A percentile compares a stretch with the other conserved stretches of the same genome.
phyloP scores from a whole-genome alignment of 2,888 invertebrate genomes.

The Lobophora halterata region DNA sequence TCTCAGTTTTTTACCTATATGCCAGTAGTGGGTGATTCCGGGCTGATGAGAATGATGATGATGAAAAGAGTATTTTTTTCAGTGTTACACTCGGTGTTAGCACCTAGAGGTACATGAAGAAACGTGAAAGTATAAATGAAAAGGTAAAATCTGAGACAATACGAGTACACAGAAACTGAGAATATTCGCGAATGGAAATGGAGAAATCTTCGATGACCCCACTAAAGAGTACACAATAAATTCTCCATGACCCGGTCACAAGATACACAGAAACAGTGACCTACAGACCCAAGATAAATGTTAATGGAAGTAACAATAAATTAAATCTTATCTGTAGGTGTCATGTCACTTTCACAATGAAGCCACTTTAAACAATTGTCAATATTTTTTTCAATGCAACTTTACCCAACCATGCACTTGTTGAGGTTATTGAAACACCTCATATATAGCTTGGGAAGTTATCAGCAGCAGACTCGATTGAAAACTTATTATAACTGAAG shows the following conservation, averaged over 20 bases:
- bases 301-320: conserved; percentile 14
- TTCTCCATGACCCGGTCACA: conserved; percentile 1
- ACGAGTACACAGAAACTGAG: no score
- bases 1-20: no score
- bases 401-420: conserved; percentile 1
- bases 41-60: no score
- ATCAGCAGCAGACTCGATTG: conserved; percentile 3
- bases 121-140: no score
- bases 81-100: no score
- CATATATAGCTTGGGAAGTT: background rate
- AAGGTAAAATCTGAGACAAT: no score
- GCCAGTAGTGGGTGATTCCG: no score
- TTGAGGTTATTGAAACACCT: conserved; percentile 8
- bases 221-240: conserved; percentile 1
- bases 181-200: no score
- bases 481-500: background rate
- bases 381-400: conserved; percentile 13
- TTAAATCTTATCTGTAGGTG: conserved; percentile 12
- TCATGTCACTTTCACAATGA: conserved; percentile 19
- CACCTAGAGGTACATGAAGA: no score
- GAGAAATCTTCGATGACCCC: no score
- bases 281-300: conserved; percentile 6
- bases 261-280: conserved; percentile 11
- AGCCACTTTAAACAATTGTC: conserved; percentile 10
- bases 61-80: no score